Conservation (phyloP, 1,140 invertebrate species). For the Venustaconcha ellipsiformis region DNA sequence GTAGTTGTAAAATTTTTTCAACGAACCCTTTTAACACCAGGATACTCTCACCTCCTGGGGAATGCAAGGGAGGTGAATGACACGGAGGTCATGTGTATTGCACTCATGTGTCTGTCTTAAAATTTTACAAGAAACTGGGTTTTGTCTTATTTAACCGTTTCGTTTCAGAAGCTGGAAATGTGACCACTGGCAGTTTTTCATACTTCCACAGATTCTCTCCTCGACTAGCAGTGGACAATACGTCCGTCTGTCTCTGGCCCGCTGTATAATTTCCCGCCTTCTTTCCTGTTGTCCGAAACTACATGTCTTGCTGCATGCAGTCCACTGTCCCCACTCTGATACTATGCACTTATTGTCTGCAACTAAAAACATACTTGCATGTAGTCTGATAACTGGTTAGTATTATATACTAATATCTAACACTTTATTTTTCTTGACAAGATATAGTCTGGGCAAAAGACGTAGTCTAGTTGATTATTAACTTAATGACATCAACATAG, state of each 20-base stretch:
- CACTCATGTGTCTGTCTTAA: too few species aligned
- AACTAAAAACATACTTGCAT: constrained; percentile 1
- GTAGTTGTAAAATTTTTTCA: too few species aligned
- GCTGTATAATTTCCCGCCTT: constrained; percentile 19
- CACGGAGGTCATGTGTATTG: too few species aligned
- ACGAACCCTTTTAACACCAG: too few species aligned
- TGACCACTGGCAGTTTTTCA: constrained; percentile 7
- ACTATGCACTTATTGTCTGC: constrained; percentile 35
- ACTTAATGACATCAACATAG: not conserved
- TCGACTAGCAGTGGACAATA: constrained; percentile 25
- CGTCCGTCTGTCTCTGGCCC: constrained; percentile 26
- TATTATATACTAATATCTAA: constrained; percentile 8
- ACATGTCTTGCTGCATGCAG: constrained; percentile 39
- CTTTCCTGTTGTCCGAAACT: constrained; percentile 38
- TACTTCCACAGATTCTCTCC: constrained; percentile 4
- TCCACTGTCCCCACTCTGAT: constrained; percentile 42
- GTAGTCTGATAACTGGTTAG: constrained; percentile 1
- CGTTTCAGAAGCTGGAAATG: constrained; percentile 8
- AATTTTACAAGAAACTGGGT: too few species aligned
- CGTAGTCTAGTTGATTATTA: not conserved
- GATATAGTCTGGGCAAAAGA: constrained; percentile 1
- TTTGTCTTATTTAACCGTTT: not conserved
- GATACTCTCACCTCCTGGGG: too few species aligned
- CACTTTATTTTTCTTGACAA: constrained; percentile 16
- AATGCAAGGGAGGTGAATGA: too few species aligned